Conservation (phyloP, 2,888 invertebrate species). For the Arrhopalites spinosus region DNA sequence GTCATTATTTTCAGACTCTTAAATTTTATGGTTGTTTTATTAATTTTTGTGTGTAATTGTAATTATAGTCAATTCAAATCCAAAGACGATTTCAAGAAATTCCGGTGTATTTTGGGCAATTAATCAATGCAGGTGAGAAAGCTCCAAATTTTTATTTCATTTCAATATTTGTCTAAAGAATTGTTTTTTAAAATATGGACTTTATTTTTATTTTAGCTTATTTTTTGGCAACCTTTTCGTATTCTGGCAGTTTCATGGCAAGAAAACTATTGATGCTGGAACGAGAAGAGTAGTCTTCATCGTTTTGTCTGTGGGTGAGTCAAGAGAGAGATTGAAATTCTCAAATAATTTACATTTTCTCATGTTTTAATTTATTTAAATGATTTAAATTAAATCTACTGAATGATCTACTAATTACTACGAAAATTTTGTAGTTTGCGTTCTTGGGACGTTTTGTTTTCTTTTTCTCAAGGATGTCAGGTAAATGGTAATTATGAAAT, state of each 20-base stretch:
- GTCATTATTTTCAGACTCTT: no score
- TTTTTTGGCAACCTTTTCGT: slow-evolving; percentile 95
- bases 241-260: slow-evolving; percentile 84
- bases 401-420: no score
- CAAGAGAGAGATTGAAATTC: no score
- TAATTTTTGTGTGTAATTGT: no score
- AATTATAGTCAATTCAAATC: slow-evolving; percentile 73
- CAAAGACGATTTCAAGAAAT: slow-evolving; percentile 86
- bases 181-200: neutral
- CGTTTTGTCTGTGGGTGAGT: slow-evolving; percentile 67
- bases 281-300: slow-evolving; percentile 80
- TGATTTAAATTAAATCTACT: no score
- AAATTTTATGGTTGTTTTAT: no score
- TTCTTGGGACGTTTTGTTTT: slow-evolving; percentile 66
- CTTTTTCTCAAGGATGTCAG: slow-evolving; percentile 56
- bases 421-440: slow-evolving; percentile 71
- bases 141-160: neutral
- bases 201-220: slow-evolving; percentile 68
- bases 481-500: slow-evolving; percentile 11
- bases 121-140: slow-evolving; percentile 79
- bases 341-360: no score
- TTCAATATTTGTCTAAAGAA: neutral
- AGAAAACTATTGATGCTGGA: slow-evolving; percentile 70
- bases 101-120: slow-evolving; percentile 97
- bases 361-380: no score